A percentile compares a stretch with the other conserved stretches of the same genome.
These are phyloP conservation scores for Netta rufina DNA, from an alignment of 2,797 vertebrate genomes.

Conservation along the genomic window DNA sequence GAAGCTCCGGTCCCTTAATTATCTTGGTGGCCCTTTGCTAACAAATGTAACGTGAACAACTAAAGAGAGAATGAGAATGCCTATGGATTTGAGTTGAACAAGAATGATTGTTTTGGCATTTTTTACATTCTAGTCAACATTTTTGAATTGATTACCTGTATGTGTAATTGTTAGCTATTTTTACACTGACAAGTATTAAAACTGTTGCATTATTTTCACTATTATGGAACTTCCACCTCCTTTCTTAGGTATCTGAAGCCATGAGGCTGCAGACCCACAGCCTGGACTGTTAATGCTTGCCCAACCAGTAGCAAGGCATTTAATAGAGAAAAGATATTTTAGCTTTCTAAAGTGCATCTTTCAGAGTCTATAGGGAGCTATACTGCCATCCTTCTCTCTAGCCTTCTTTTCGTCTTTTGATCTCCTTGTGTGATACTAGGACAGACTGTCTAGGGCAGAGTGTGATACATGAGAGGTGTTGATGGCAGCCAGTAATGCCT, in stretches of 20 bases:
- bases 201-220: not conserved
- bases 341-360: not conserved
- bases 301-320: not conserved
- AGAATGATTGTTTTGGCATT: not conserved
- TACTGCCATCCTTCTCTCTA: not conserved
- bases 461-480: not conserved
- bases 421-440: not conserved
- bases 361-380: not conserved
- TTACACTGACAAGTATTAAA: not conserved
- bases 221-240: not conserved
- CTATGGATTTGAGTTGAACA: not conserved
- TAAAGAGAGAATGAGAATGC: not conserved
- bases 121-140: not conserved
- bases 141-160: not conserved
- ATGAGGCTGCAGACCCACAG: not conserved
- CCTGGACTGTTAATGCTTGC: not conserved
- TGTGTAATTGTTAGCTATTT: not conserved
- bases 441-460: not conserved
- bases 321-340: not conserved
- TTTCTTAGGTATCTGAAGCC: not conserved
- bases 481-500: not conserved
- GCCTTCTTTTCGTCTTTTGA: not conserved
- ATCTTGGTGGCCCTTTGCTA: not conserved
- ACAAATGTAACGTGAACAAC: not conserved
- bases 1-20: not conserved